Conservation (phyloP, 1,140 invertebrate genomes). For the Penaeus chinensis region DNA sequence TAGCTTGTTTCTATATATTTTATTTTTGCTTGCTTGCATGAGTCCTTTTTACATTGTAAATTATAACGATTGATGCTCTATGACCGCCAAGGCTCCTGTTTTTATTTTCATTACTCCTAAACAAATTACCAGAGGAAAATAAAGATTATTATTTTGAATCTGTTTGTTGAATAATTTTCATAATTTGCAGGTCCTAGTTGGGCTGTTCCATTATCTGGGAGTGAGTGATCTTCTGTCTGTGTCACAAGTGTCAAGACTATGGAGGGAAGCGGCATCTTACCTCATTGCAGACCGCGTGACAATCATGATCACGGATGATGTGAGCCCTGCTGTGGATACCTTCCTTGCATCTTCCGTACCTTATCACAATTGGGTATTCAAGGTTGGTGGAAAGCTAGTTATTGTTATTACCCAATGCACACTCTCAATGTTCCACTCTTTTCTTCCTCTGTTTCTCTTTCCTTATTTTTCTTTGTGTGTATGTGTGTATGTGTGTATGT, state of each 20-base stretch:
- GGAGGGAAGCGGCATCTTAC: conserved; percentile 45
- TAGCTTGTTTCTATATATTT: too few species aligned
- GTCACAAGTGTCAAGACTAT: conserved; percentile 40
- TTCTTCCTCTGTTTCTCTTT: not conserved
- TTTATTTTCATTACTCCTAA: too few species aligned
- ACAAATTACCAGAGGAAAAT: too few species aligned
- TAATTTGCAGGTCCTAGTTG: conserved; percentile 28
- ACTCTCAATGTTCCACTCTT: not conserved
- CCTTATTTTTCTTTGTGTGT: not conserved
- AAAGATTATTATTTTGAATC: too few species aligned
- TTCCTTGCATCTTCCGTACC: conserved; percentile 32
- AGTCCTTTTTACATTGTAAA: too few species aligned
- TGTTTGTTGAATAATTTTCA: too few species aligned
- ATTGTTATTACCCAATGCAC: not conserved
- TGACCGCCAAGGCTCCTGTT: too few species aligned
- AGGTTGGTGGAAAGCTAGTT: conserved; percentile 4
- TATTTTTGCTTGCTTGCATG: too few species aligned
- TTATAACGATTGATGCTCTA: too few species aligned
- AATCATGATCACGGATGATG: conserved; percentile 56
- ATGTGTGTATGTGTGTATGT: too few species aligned
- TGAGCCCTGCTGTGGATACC: conserved; percentile 27
- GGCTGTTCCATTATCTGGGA: conserved; percentile 42
- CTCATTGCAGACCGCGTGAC: conserved; percentile 42
- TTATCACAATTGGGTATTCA: conserved; percentile 52
- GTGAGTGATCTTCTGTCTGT: conserved; percentile 48